Evolutionary conservation across 2,797 vertebrate species (phyloP), one percentile per base, ranked within the genome.

Genomic region (Muscicapa striata): DNA sequence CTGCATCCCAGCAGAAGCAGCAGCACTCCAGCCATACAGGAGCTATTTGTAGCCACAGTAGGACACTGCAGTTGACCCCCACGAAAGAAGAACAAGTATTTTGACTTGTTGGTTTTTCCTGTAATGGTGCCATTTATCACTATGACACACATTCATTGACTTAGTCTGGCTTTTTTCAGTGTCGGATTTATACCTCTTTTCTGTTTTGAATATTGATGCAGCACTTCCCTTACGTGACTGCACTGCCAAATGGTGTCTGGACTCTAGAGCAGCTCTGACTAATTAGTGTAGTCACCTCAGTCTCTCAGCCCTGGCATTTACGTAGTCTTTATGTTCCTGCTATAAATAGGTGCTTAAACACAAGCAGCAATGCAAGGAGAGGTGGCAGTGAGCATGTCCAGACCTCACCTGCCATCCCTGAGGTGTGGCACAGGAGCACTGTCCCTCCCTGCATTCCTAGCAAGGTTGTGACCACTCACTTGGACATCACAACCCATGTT

Each of bases 211-310:
- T 96, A 90, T 95, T 94, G 94, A 96, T 96, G 89, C 85, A 68
- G 84, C 76, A 34, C 67, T 94, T 89, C 77, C 80, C 87, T 89
- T 94, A 93, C 52, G 43, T 94, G 93, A 82, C 94, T 93, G 10
- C 81, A 43, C 58, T 72, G 94, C 95, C 93, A 97, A 96, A 93
- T 94, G 94, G 89, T 96, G 94, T 96, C 96, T 96, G 94, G 96
- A 95, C 87, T 0, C 87, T 59, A 26, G 66, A 95, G 92, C 95
- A 74, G 91, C 84, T 91, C 94, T 90, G 89, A 87, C 84, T 96
- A 94, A 95, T 95, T 95, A 79, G 82, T 9, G 63, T 43, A 95
- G 94, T 93, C 94, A 94, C 86, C 91, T 69, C 57, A 63, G 68
- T 69, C 87, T 46, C 83, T 93, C 69, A 80, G 87, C 89, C 59